These are phyloP conservation scores for Neomorphus geoffroyi DNA, from an alignment of 2,797 vertebrate species.

Conservation along the genomic window DNA sequence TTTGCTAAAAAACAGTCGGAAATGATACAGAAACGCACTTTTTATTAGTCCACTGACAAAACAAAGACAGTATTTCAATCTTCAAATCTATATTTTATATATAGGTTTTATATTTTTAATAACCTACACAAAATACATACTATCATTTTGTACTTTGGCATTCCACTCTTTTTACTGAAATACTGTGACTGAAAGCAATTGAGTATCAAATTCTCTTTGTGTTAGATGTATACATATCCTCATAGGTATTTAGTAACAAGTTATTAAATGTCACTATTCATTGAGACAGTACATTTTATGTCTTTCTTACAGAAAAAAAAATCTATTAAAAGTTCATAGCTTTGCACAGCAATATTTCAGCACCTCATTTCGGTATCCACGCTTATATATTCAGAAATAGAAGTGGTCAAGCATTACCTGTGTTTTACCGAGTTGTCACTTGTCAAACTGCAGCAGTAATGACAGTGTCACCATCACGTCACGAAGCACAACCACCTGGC, in stretches of 20 bases:
- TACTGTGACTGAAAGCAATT: neutral
- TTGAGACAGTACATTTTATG: neutral
- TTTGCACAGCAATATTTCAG: neutral
- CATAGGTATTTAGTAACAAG: conserved; percentile 19
- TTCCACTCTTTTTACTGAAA: conserved; percentile 24
- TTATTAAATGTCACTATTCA: conserved; percentile 61
- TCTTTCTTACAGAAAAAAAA: neutral
- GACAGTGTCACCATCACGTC: neutral
- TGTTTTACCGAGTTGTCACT: neutral
- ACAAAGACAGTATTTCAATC: neutral
- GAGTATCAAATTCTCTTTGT: neutral
- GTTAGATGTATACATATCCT: neutral
- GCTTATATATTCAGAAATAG: neutral
- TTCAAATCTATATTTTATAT: neutral
- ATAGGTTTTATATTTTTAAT: conserved; percentile 9
- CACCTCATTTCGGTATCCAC: neutral
- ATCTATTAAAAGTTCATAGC: neutral
- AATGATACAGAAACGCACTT: neutral
- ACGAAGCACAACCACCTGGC: fast-evolving
- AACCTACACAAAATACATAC: neutral
- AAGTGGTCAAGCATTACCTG: neutral
- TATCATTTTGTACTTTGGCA: neutral
- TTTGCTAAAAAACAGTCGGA: neutral
- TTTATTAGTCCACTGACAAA: neutral
- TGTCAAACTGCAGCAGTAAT: neutral